Conservation (phyloP, 2,888 invertebrate species). For the Geophilus truncorum region DNA sequence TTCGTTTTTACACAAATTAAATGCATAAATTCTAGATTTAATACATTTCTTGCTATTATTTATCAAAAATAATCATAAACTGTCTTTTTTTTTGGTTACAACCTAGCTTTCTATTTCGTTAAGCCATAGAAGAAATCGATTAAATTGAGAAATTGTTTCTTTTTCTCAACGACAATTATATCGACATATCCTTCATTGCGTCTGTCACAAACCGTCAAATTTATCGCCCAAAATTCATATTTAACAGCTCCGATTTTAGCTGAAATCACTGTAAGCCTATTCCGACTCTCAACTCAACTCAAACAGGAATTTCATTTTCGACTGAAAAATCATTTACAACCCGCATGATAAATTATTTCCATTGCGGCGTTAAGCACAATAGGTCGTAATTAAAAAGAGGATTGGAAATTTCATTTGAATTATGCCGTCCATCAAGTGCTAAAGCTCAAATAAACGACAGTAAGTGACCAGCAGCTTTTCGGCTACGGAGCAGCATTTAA, state of each 20-base stretch:
- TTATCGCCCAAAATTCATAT: not conserved
- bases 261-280: not conserved
- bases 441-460: not conserved
- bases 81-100: no score
- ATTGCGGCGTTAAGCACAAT: not conserved
- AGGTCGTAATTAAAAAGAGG: not conserved
- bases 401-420: not conserved
- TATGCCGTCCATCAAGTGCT: not conserved
- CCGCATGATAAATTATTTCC: not conserved
- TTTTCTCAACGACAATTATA: not conserved
- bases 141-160: not conserved
- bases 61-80: no score
- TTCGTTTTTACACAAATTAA: no score
- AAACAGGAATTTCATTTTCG: not conserved
- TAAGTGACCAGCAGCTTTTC: constrained; percentile 11
- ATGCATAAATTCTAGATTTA: no score
- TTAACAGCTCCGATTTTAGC: not conserved
- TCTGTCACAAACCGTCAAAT: not conserved
- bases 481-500: not conserved
- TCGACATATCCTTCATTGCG: not conserved
- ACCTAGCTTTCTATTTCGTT: not conserved
- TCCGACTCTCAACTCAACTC: not conserved
- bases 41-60: no score
- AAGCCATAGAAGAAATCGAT: not conserved
- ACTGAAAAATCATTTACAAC: not conserved